A percentile compares a stretch with the other conserved stretches of the same genome.
Evolutionary conservation across 2,113 vertebrate species (phyloP).

Genomic region (Pundamilia nyererei): DNA sequence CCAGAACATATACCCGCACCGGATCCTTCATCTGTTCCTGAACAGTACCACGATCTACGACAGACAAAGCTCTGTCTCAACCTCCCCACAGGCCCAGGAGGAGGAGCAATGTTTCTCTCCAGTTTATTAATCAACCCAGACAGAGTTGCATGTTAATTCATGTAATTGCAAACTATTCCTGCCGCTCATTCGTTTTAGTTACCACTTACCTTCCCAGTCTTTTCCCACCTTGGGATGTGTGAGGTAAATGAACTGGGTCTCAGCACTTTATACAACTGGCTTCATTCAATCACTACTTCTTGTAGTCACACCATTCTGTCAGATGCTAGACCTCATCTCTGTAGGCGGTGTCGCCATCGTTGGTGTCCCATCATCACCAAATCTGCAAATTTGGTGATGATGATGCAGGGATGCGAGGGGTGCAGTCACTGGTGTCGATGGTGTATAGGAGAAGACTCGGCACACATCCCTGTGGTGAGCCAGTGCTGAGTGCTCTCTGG

Average conservation of each 20-base stretch:
- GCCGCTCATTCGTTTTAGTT: rapidly evolving
- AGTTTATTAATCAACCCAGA: not conserved
- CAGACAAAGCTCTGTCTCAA: not conserved
- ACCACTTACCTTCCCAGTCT: not conserved
- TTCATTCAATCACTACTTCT: not conserved
- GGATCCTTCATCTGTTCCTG: not conserved
- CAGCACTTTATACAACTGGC: not conserved
- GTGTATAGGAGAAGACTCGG: not conserved
- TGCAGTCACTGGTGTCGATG: not conserved
- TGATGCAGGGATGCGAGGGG: not conserved
- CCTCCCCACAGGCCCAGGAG: not conserved
- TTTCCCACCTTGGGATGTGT: not conserved
- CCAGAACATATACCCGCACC: rapidly evolving
- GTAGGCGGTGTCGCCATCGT: not conserved
- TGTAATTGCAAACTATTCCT: not conserved
- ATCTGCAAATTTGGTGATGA: not conserved
- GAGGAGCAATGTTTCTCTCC: not conserved
- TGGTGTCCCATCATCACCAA: not conserved
- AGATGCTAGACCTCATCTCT: not conserved
- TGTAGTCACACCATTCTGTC: not conserved
- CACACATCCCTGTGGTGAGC: not conserved
- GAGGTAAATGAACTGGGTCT: not conserved
- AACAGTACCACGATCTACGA: not conserved
- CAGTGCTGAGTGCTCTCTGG: not conserved
- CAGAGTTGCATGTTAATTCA: not conserved